Base-by-base conservation (phyloP, 2,797 vertebrate genomes). In the Arnoldichthys spilopterus region DNA sequence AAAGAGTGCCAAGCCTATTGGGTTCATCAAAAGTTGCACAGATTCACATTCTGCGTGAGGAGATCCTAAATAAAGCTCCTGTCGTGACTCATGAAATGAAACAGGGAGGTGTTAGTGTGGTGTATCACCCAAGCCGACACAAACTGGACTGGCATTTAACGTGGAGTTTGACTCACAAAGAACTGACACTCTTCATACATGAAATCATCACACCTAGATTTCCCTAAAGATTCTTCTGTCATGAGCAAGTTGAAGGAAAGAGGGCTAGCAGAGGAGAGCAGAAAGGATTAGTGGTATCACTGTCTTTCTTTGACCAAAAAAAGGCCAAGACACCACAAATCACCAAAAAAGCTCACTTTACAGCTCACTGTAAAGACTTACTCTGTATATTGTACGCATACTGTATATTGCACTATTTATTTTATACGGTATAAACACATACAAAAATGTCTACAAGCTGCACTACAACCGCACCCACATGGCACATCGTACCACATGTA, bases 51-150 rank as follows among this genome's bases (percentile, higher is more conserved):
- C n/a, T 32, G 13, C 18, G 47, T 56, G 49, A 70, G 22, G 16
- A 59, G 53, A 43, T 47, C 59, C 59, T 76, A 76, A 76, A 76
- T 63, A 76, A 66, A 72, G 59, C 24, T 69, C 49, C 66, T 47
- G 51, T 7, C 68, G 24, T 81, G 79, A 76, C n/a, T 76, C 59
- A 72, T 28, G 40, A 72, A 34, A 18, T 26, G 22, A 76, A 59
- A 59, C 22, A 64, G 61, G 30, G 37, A 66, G 74, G 47, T 47
- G 66, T 80, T 22, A 45, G 40, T 4, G 47, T 37, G 73, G 53
- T 64, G n/a, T 16, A 64, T 40, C 49, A 49, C 49, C 28, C 28
- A 8, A 49, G 49, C 73, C 32, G 61, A 81, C 49, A 54, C 49
- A 51, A 72, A 72, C 5, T 9, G 20, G 53, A 54, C 66, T 81